Base-by-base conservation (phyloP, 1,140 invertebrate genomes). In the Conus betulinus region DNA sequence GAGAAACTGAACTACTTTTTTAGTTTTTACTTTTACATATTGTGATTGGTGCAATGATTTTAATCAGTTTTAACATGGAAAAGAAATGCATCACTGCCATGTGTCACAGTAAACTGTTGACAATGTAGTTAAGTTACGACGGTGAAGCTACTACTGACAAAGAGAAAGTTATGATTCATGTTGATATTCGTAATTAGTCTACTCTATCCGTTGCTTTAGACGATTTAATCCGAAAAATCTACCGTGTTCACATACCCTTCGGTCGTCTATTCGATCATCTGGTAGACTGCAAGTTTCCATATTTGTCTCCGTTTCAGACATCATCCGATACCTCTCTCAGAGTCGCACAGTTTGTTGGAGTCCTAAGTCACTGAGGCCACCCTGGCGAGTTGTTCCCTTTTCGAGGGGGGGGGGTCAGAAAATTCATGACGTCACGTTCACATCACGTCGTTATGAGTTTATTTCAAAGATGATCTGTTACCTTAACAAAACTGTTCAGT, bases 211-310 rank as follows among this genome's bases (percentile, higher is more conserved):
- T 60, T 60, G 57, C 15, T 60, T 60, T 60, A 39, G 39, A 39
- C 39, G 3, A 39, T 39, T 39, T 39, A 39, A 39, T 60, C 57
- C 57, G 57, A 60, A 8, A 60, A 60, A 10, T 79, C 76, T 11
- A 39, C 55, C 67, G 23, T 17, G n/a, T 78, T 51, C n/a, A n/a
- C 25, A 78, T 91, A 93, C 93, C 90, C 91, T 92, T 90, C 92
- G 93, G 52, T 93, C 90, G 67, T 93, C 92, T 57, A 89, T 81
- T 71, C 90, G 90, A 67, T 93, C 91, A 86, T 93, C 93, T 83
- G 89, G 86, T 86, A 91, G 85, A 83, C 90, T 91, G 86, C 91
- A 92, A 8, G 92, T 93, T 89, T 93, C 93, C 93, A 93, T 93
- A 85, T 90, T 91, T 85, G 91, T 92, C 87, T 93, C 93, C 89